Evolutionary conservation across 2,888 invertebrate genomes (phyloP), one percentile per base, ranked within the genome.

Genomic region (Cristatella mucedo): DNA sequence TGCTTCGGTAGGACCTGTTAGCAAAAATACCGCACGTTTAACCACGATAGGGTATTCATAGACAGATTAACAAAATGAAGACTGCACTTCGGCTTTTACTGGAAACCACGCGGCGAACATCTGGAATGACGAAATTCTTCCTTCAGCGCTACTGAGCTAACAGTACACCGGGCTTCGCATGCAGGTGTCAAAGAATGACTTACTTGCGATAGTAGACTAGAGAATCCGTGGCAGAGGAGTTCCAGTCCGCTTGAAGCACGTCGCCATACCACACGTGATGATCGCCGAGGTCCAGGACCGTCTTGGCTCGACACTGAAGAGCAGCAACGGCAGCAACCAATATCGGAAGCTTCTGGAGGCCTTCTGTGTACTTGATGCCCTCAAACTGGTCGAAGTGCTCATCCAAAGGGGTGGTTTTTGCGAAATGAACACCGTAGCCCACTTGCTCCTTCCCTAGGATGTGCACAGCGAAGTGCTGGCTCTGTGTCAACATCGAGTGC

Each of bases 201-300:
- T 46, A 62, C 61, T 57, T 59, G 21, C 47, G 47, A 38, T 55
- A 59, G 42, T 61, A 60, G 13, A 62, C 46, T 19, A 62, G 49
- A 5, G 62, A 58, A 26, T 55, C 49, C 26, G 51, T 48, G 2
- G 49, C 42, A n/a, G 46, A 46, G 33, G 52, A 48, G 22, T 53
- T 43, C 11, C 52, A 40, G 40, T 49, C 47, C 16, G 55, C 53
- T 24, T 56, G 48, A 20, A 46, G 39, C 0, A 61, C 56, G 39
- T 50, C 46, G 4, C 62, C 61, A 41, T 61, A 61, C 59, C 61
- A 63, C 3, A 63, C 60, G 44, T 55, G 47, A 42, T 61, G 61
- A 41, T 61, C 62, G 2, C 61, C 62, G 4, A 63, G 53, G 4
- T 44, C 46, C 37, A 56, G 55, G 4, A 53, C 53, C 2, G 54